phyloP scores from a whole-genome alignment of 1,140 invertebrate genomes.

The Lerema accius region DNA sequence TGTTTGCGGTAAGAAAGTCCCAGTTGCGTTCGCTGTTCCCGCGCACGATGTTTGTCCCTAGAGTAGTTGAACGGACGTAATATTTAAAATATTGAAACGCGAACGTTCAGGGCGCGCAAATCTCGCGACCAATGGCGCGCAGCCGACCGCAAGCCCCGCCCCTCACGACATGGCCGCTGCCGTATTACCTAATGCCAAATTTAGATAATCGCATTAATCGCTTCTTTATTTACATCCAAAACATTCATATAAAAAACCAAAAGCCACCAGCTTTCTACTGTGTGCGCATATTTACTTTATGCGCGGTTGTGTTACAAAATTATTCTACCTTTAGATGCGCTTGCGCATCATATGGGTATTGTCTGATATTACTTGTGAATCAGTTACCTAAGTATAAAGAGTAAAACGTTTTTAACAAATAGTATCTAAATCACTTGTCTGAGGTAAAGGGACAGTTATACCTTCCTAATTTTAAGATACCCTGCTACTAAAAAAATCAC shows the following conservation, averaged over 20 bases:
- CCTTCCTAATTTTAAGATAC: too few species aligned
- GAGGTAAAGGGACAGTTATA: too few species aligned
- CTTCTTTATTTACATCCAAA: constrained; percentile 43
- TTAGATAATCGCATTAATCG: constrained; percentile 65
- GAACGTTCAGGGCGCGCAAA: constrained; percentile 55
- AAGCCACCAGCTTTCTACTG: background rate
- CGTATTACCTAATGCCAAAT: constrained; percentile 72
- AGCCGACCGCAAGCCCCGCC: constrained; percentile 56
- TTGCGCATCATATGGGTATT: constrained; percentile 14
- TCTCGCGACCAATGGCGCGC: constrained; percentile 63
- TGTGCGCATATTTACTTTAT: too few species aligned
- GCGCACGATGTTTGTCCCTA: constrained; percentile 15
- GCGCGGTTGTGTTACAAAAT: too few species aligned
- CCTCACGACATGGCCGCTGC: constrained; percentile 69
- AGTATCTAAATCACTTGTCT: too few species aligned
- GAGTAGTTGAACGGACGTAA: constrained; percentile 4
- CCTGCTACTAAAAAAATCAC: too few species aligned
- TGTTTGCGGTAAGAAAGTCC: too few species aligned
- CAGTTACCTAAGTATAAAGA: too few species aligned
- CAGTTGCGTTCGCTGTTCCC: background rate
- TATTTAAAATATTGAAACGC: constrained; percentile 37
- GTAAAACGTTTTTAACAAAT: too few species aligned
- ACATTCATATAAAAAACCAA: background rate
- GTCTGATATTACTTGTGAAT: constrained; percentile 7
- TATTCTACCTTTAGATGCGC: constrained; percentile 4